Conservation (phyloP, 2,113 vertebrate genomes). For the Rhynchomys soricoides region DNA sequence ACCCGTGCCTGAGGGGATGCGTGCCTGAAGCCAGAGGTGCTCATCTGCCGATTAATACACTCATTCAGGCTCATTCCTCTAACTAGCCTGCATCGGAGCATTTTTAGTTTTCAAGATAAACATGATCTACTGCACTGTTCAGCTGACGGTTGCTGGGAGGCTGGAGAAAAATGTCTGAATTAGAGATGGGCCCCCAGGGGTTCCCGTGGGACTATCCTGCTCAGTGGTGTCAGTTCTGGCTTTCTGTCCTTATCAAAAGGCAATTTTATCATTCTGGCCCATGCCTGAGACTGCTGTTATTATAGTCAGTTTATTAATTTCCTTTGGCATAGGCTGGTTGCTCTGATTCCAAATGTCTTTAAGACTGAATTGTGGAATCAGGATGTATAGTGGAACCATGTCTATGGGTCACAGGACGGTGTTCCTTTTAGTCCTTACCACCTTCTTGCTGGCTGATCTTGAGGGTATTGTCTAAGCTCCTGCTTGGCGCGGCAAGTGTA, state of each 20-base stretch:
- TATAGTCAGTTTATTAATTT: background rate
- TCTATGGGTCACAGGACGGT: background rate
- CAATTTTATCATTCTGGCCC: background rate
- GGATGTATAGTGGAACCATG: background rate
- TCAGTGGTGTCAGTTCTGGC: background rate
- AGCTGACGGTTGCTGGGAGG: constrained; percentile 19
- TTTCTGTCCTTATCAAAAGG: background rate
- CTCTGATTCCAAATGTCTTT: constrained; percentile 1
- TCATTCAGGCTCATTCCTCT: background rate
- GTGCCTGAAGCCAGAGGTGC: background rate
- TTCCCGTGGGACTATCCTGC: background rate
- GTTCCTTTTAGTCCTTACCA: background rate
- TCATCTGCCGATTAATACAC: background rate
- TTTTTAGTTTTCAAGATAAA: constrained; percentile 12
- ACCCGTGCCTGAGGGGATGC: background rate
- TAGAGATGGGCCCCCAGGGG: background rate
- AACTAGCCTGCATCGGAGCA: background rate
- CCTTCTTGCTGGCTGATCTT: background rate
- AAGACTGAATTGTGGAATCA: background rate
- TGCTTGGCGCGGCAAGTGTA: background rate
- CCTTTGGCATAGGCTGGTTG: background rate
- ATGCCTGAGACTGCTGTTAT: background rate
- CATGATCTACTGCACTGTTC: background rate
- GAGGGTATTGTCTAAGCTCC: background rate
- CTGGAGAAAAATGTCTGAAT: background rate